Conservation (phyloP, 1,140 invertebrate genomes). For the Drosophila santomea region DNA sequence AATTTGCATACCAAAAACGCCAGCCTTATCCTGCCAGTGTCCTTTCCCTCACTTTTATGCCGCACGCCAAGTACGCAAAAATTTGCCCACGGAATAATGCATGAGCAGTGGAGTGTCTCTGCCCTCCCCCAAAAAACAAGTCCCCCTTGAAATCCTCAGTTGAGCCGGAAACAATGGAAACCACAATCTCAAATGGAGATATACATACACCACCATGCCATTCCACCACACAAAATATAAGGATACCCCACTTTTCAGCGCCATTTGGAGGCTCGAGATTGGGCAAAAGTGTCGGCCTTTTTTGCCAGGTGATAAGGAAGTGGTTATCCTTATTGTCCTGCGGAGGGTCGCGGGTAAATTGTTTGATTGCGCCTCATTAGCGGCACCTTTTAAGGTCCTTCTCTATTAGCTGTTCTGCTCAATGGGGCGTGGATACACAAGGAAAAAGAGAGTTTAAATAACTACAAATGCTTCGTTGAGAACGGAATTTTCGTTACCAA, state of each 20-base stretch:
- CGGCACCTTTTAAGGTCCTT: slow-evolving; percentile 11
- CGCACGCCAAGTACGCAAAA: slow-evolving; percentile 65
- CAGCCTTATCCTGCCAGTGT: slow-evolving; percentile 51
- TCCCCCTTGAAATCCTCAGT: slow-evolving; percentile 42
- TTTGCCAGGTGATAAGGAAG: slow-evolving; percentile 43
- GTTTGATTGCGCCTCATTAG: slow-evolving; percentile 64
- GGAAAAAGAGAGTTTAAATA: no score
- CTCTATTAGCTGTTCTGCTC: slow-evolving; percentile 21
- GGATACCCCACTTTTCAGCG: slow-evolving; percentile 51
- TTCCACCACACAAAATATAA: background rate
- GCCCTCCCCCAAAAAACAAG: background rate
- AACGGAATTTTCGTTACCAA: no score
- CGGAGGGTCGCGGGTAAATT: slow-evolving; percentile 25
- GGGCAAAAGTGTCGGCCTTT: slow-evolving; percentile 30
- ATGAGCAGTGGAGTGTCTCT: slow-evolving; percentile 52
- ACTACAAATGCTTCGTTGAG: no score
- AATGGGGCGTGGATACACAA: slow-evolving; percentile 32
- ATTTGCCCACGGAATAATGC: slow-evolving; percentile 72
- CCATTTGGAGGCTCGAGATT: slow-evolving; percentile 15
- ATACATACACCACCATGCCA: background rate
- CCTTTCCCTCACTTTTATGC: slow-evolving; percentile 58
- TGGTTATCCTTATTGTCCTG: slow-evolving; percentile 54
- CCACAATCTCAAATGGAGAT: slow-evolving; percentile 16
- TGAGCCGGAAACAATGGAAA: slow-evolving; percentile 51
- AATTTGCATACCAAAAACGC: slow-evolving; percentile 77